Evolutionary conservation across 2,797 vertebrate genomes (phyloP), one percentile per base, ranked within the genome.

Genomic region (Sciaenops ocellatus): DNA sequence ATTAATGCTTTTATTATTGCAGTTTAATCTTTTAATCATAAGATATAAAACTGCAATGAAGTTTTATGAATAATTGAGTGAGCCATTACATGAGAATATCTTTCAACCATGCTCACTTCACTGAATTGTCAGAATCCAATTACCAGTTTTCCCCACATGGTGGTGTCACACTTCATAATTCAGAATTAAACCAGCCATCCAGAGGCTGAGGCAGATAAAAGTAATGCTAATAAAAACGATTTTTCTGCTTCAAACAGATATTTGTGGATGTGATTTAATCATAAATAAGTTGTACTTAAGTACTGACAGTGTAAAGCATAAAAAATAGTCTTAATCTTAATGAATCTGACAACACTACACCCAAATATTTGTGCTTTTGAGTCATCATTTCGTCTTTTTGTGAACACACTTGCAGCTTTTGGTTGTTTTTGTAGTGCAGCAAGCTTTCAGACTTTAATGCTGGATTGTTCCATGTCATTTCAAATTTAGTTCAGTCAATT

Each of bases 111-210:
- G 17, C 63, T 70, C 42, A 11, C 4, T 15, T 73, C 24, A 48
- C 1, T 44, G 4, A 7, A 22, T 1, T 16, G 10, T 28, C 22
- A 60, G 11, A 13, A 20, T 11, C 22, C 38, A 76, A 1, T 77
- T 47, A 12, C 75, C 18, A 17, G 6, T 17, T 69, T 78, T 79
- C 6, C 1, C 83, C 91, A 88, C 80, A 84, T 54, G 86, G 69
- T 83, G 91, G 89, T 18, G 79, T 22, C 62, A 74, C 5, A 54
- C 68, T 60, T 83, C 61, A 79, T 41, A 38, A 2, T 51, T 79
- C 8, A 69, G 28, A 60, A 46, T 52, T 15, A 34, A 8, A 46
- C 22, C 1, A 5, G 5, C 20, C 5, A 0, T 47, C 24, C 15
- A 65, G 20, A 46, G 3, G 22, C 26, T 55, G 2, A 62, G 38